phyloP scores from a whole-genome alignment of 2,797 vertebrate genomes.

The Tenualosa thibaudeaui region DNA sequence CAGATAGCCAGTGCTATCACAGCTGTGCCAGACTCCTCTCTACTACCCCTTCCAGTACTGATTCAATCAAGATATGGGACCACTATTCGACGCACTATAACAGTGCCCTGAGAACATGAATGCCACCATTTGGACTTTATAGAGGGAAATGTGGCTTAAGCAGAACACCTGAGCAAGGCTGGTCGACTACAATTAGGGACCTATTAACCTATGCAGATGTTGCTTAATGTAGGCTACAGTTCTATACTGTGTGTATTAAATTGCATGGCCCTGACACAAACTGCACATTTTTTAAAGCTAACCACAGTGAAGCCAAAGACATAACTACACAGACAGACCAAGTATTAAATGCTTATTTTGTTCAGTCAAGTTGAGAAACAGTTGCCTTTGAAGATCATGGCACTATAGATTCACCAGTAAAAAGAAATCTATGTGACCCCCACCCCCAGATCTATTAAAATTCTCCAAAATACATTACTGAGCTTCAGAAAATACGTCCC shows the following conservation, averaged over 20 bases:
- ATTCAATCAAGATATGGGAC: constrained; percentile 26
- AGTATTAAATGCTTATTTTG: neutral
- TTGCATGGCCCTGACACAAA: neutral
- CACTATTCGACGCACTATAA: neutral
- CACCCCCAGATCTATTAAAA: neutral
- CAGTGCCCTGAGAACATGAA: neutral
- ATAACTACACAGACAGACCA: neutral
- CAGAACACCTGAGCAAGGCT: neutral
- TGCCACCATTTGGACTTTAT: neutral
- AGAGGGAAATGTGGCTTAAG: neutral
- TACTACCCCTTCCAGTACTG: neutral
- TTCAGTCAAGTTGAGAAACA: neutral
- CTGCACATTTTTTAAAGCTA: neutral
- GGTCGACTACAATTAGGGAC: neutral
- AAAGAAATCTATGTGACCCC: neutral
- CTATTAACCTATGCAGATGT: neutral
- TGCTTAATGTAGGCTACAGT: neutral
- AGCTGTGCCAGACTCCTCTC: constrained; percentile 21
- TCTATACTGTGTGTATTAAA: neutral
- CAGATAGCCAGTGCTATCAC: constrained; percentile 7
- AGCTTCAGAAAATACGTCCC: neutral
- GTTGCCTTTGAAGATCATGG: neutral
- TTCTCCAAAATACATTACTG: neutral
- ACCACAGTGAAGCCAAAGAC: neutral
- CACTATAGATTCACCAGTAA: neutral